Evolutionary conservation across 2,113 vertebrate species (phyloP), one percentile per base, ranked within the genome.

Genomic region (Hymenochirus boettgeri): DNA sequence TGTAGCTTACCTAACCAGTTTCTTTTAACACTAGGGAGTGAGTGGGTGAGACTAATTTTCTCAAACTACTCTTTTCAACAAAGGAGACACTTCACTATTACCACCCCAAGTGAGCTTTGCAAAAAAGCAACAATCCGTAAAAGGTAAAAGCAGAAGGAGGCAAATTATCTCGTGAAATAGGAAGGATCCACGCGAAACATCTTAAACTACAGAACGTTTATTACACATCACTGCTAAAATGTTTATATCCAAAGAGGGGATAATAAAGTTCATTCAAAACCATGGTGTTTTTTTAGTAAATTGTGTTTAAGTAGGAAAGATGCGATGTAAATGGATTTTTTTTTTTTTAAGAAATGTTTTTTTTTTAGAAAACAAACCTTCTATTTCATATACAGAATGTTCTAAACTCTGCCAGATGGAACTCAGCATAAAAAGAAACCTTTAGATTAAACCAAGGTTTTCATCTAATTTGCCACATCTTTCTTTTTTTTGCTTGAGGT

Each of bases 1-100:
- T 82, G 85, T 70, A 71, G 75, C 78, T 74, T 70, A 80, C 84
- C 82, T 77, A 77, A 76, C 79, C 67, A 74, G 64, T 74, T 79
- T 81, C 80, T 79, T 61, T 72, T 52, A n/a, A 57, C 35, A 61
- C 39, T 51, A 52, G 33, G n/a, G 69, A 61, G 59, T 72, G 54
- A 65, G 46, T 22, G 6, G 62, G 58, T 50, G 33, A 23, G 37
- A 2, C 58, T 61, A 23, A 51, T 69, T 69, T 31, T 52, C 58
- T 25, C 21, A 58, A 54, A 27, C 59, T 46, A 64, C 17, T 3
- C 22, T 23, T 18, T 48, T 17, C 55, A 57, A 71, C 35, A 73
- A 59, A 56, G 47, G 52, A 23, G 21, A 39, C 53, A 60, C 31
- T 51, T 31, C 13, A 21, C 56, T 45, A 50, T 19, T 48, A 21